These are phyloP conservation scores for Pelvicachromis taeniatus DNA, from an alignment of 2,113 vertebrate genomes.

Conservation along the genomic window DNA sequence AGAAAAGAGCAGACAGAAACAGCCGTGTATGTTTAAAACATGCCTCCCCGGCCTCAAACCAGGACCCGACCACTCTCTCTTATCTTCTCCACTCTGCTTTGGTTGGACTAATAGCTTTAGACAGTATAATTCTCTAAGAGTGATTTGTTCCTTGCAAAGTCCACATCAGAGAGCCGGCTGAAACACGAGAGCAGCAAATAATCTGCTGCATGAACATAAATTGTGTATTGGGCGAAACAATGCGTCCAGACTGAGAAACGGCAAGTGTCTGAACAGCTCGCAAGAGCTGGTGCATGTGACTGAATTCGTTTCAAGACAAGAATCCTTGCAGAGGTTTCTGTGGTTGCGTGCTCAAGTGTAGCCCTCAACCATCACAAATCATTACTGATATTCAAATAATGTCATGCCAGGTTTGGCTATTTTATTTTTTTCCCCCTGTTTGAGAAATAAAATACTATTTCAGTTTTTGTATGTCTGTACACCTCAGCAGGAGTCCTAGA, in stretches of 20 bases:
- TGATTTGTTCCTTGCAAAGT: conserved; percentile 52
- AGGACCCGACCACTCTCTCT: conserved; percentile 17
- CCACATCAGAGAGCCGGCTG: conserved; percentile 36
- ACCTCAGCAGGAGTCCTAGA: neutral
- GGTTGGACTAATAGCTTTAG: conserved; percentile 49
- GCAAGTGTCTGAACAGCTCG: neutral
- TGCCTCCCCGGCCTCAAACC: conserved; percentile 3
- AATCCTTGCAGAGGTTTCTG: neutral
- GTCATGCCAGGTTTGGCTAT: neutral
- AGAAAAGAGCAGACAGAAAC: conserved; percentile 30
- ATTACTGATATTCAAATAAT: conserved; percentile 13
- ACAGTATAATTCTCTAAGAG: conserved; percentile 56
- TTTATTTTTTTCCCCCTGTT: neutral
- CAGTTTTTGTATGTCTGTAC: neutral
- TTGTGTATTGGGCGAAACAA: conserved; percentile 24
- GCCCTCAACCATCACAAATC: conserved; percentile 8
- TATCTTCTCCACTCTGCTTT: conserved; percentile 50
- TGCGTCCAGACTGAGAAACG: conserved; percentile 16
- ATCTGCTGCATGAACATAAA: conserved; percentile 48
- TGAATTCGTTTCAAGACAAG: neutral
- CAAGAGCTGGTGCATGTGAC: conserved; percentile 5
- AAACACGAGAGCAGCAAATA: conserved; percentile 51
- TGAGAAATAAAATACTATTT: conserved; percentile 7
- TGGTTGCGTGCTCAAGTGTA: neutral
- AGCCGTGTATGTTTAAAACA: conserved; percentile 39